phyloP scores from a whole-genome alignment of 2,113 vertebrate genomes.

The Uria lomvia region DNA sequence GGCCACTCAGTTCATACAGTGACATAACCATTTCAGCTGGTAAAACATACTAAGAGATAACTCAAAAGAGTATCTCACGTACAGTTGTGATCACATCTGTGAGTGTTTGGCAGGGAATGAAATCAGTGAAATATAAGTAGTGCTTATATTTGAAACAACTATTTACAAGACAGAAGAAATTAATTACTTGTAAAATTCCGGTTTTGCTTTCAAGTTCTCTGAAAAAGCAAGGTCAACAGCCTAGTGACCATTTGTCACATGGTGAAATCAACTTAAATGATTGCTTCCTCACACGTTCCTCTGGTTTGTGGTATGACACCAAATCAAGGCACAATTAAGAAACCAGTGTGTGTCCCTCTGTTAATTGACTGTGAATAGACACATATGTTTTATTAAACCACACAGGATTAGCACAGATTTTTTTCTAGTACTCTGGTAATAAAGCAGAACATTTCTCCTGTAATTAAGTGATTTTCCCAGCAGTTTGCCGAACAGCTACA shows the following conservation, averaged over 20 bases:
- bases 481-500: background rate
- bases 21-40: background rate
- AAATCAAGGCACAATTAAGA: conserved; percentile 60
- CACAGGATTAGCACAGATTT: background rate
- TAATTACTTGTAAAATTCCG: background rate
- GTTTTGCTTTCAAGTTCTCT: background rate
- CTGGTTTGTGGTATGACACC: conserved; percentile 13
- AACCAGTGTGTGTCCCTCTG: conserved; percentile 22
- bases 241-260: background rate
- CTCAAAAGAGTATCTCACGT: background rate
- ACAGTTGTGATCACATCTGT: background rate
- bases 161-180: background rate
- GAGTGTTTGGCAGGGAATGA: background rate
- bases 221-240: background rate
- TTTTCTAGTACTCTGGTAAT: background rate
- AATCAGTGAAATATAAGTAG: background rate
- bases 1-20: background rate
- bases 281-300: background rate
- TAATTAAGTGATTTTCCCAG: background rate
- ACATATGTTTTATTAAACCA: conserved; percentile 54
- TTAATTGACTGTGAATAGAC: conserved; percentile 58
- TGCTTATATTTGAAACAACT: background rate
- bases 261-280: conserved; percentile 13
- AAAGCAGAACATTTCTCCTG: background rate
- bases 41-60: background rate